Evolutionary conservation across 2,888 invertebrate species (phyloP).

Genomic region (Chymomyza procnemis): DNA sequence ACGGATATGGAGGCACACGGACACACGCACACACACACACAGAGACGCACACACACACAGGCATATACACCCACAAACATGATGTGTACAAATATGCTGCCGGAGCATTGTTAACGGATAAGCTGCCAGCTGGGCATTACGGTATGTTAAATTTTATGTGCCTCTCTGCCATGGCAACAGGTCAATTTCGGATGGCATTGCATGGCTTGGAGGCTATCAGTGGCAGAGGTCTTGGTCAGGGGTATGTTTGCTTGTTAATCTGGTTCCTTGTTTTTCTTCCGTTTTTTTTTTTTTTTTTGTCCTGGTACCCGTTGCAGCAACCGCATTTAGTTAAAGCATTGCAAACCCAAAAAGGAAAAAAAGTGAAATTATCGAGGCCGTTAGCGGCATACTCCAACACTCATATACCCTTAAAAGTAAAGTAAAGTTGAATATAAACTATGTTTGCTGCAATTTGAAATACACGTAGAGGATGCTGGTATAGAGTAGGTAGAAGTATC

Average conservation of each 20-base stretch:
- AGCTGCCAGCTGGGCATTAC: constrained; percentile 28
- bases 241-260: background rate
- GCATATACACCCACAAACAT: background rate
- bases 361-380: background rate
- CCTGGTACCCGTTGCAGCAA: background rate
- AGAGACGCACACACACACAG: background rate
- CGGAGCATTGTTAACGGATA: background rate
- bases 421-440: too few species aligned
- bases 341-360: background rate
- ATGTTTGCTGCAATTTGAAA: too few species aligned
- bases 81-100: background rate
- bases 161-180: constrained; percentile 52
- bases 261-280: too few species aligned
- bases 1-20: background rate
- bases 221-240: background rate
- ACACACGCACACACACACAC: background rate
- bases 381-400: too few species aligned
- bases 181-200: constrained; percentile 29
- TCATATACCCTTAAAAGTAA: too few species aligned
- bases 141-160: constrained; percentile 52
- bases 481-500: too few species aligned
- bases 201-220: background rate
- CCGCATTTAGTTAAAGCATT: background rate
- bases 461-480: too few species aligned
- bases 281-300: too few species aligned